A percentile compares a stretch with the other conserved stretches of the same genome.
phyloP scores from a whole-genome alignment of 2,113 vertebrate species.

The Nothoprocta pentlandii region DNA sequence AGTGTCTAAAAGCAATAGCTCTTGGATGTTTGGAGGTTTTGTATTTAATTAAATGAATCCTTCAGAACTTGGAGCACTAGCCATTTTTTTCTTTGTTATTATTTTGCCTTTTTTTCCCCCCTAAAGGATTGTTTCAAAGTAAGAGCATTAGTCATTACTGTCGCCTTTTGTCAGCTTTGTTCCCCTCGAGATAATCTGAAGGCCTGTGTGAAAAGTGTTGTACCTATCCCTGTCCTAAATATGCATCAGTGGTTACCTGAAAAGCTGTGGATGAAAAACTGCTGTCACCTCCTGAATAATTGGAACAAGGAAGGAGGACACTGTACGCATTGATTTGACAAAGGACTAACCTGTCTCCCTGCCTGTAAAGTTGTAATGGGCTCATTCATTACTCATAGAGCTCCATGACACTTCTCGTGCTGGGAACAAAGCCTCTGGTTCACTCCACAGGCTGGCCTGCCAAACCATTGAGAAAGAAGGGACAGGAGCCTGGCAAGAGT shows the following conservation, averaged over 20 bases:
- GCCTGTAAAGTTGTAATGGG: slow-evolving; percentile 66
- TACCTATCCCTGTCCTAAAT: slow-evolving; percentile 46
- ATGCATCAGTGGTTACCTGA: slow-evolving; percentile 64
- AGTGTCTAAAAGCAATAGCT: background rate
- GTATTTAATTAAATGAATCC: background rate
- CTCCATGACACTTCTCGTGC: slow-evolving; percentile 15
- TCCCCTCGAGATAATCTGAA: slow-evolving; percentile 43
- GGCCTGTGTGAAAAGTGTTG: background rate
- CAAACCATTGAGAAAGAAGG: slow-evolving; percentile 19
- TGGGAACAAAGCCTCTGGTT: slow-evolving; percentile 9
- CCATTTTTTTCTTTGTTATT: background rate
- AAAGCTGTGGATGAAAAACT: slow-evolving; percentile 68
- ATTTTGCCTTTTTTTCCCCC: background rate
- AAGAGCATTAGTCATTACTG: slow-evolving; percentile 17
- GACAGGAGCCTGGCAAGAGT: background rate
- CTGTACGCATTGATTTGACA: slow-evolving; percentile 55
- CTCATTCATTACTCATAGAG: slow-evolving; percentile 72
- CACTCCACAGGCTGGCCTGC: background rate
- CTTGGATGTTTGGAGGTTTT: background rate
- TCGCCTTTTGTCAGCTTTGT: slow-evolving; percentile 37
- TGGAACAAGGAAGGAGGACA: slow-evolving; percentile 73
- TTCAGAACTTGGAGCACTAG: background rate
- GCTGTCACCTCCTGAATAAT: slow-evolving; percentile 61
- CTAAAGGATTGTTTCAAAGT: background rate
- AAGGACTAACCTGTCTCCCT: slow-evolving; percentile 70